Conservation (phyloP, 64 coral and sea anemone species). For the Hydrozoanthus tunicans region DNA sequence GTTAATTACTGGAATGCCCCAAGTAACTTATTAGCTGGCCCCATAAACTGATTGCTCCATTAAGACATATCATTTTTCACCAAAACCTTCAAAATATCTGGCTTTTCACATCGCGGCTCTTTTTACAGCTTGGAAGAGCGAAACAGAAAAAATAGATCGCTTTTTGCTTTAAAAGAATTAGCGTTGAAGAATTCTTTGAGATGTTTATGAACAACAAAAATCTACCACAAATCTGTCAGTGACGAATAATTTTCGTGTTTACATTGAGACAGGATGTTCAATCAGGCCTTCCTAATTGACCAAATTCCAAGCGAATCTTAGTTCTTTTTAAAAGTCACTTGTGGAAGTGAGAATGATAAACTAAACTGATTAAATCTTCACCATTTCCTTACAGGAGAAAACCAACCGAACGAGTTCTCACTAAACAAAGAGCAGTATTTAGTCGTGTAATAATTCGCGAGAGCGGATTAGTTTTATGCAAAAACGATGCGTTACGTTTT, state of each 20-base stretch:
- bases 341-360: slow-evolving; percentile 37
- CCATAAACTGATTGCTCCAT: background rate
- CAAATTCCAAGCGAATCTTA: slow-evolving; percentile 49
- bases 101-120: background rate
- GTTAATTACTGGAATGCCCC: slow-evolving; percentile 31
- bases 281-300: slow-evolving; percentile 48
- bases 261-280: slow-evolving; percentile 5
- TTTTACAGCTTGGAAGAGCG: background rate
- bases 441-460: slow-evolving; percentile 21
- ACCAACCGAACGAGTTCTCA: background rate
- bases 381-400: slow-evolving; percentile 21
- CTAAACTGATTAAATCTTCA: slow-evolving; percentile 28
- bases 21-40: slow-evolving; percentile 12
- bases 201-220: background rate
- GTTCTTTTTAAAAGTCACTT: slow-evolving; percentile 16
- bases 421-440: slow-evolving; percentile 29
- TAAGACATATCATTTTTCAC: slow-evolving; percentile 23
- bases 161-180: background rate
- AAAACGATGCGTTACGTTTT: slow-evolving; percentile 20
- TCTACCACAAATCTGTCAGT: slow-evolving; percentile 53
- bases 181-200: background rate
- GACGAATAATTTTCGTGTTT: slow-evolving; percentile 27
- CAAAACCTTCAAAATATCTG: background rate
- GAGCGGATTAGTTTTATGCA: slow-evolving; percentile 7
- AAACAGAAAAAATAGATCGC: background rate